These are phyloP conservation scores for Ageneiosus marmoratus DNA, from an alignment of 2,113 vertebrate species.

Conservation along the genomic window DNA sequence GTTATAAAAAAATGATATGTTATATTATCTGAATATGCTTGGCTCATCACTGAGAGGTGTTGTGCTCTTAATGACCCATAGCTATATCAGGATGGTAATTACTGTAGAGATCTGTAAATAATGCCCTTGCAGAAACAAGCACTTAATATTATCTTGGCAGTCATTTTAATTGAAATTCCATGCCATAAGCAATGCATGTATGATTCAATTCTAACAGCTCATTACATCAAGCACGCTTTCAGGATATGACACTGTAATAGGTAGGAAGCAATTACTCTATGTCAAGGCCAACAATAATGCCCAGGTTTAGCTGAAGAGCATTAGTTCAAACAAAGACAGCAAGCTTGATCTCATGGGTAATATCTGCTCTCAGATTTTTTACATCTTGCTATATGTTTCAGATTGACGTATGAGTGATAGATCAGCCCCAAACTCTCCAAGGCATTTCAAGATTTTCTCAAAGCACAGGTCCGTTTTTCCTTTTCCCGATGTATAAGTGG, in stretches of 20 bases:
- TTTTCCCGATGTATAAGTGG: conserved; percentile 46
- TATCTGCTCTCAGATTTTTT: background rate
- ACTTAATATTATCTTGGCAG: conserved; percentile 41
- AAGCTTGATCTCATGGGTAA: conserved; percentile 2
- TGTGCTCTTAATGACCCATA: conserved; percentile 66
- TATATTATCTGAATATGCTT: conserved; percentile 69
- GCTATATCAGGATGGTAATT: conserved; percentile 68
- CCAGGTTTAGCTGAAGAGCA: background rate
- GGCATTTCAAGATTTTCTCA: conserved; percentile 44
- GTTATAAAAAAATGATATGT: conserved; percentile 65
- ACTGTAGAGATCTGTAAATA: conserved; percentile 63
- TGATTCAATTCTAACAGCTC: conserved; percentile 41
- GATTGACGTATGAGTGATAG: conserved; percentile 17
- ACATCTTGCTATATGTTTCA: background rate
- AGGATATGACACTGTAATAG: conserved; percentile 39
- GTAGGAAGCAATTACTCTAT: conserved; percentile 38
- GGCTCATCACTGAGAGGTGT: conserved; percentile 63
- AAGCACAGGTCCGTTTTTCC: conserved; percentile 48
- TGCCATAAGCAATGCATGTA: conserved; percentile 42
- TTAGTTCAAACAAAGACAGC: background rate
- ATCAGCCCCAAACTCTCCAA: conserved; percentile 37
- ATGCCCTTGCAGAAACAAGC: conserved; percentile 38
- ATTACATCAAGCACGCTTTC: conserved; percentile 50
- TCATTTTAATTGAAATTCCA: conserved; percentile 51
- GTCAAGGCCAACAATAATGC: conserved; percentile 36